phyloP scores from a whole-genome alignment of 2,797 vertebrate species.

The Antrozous pallidus region DNA sequence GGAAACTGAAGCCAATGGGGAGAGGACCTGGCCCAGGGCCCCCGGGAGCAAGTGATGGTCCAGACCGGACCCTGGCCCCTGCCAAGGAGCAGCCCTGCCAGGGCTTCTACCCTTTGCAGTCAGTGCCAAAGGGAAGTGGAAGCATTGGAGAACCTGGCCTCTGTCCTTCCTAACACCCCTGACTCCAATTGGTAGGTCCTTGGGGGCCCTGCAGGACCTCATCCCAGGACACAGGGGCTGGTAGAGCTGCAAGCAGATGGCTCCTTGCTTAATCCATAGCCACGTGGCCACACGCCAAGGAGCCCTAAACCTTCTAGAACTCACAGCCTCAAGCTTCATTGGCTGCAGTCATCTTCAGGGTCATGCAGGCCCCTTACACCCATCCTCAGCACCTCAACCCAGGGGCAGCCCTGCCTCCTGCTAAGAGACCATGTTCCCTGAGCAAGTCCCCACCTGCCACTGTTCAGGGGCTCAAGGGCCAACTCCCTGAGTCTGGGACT shows the following conservation, averaged over 20 bases:
- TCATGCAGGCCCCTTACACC: background rate
- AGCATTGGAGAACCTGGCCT: background rate
- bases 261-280: background rate
- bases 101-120: background rate
- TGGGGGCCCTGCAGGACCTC: background rate
- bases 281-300: background rate
- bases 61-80: rapidly evolving
- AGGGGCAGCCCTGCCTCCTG: background rate
- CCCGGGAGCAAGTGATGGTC: rapidly evolving
- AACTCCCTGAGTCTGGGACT: no score
- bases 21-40: background rate
- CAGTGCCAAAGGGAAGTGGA: no score
- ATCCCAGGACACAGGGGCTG: background rate
- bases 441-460: no score
- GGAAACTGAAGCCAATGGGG: background rate
- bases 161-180: background rate
- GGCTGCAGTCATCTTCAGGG: background rate
- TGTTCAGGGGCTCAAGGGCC: background rate
- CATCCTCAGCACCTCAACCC: rapidly evolving
- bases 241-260: background rate
- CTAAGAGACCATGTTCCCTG: no score
- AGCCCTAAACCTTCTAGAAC: background rate
- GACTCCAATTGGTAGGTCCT: background rate
- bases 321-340: background rate
- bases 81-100: background rate